These are phyloP conservation scores for Bufotes viridis DNA, from an alignment of 2,797 vertebrate species.

Conservation along the genomic window DNA sequence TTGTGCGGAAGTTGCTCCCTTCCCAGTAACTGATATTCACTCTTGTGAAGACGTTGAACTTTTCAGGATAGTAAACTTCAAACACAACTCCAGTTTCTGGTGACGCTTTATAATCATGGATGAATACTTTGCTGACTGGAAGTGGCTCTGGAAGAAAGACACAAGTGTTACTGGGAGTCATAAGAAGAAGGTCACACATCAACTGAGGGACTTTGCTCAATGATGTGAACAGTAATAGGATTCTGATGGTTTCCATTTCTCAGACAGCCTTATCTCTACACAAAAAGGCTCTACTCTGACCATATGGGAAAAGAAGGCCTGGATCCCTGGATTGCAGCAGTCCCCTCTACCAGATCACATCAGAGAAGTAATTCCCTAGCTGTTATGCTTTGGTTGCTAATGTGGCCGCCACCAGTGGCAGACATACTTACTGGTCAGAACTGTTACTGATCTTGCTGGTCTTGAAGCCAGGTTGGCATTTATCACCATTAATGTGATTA, in stretches of 20 bases:
- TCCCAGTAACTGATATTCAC: conserved; percentile 95
- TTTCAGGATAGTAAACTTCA: conserved; percentile 85
- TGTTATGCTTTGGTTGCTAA: not conserved
- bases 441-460: conserved; percentile 77
- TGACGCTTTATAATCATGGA: conserved; percentile 87
- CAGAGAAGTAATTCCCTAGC: not conserved
- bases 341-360: not conserved
- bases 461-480: conserved; percentile 79
- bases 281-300: not conserved
- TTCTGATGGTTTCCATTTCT: not conserved
- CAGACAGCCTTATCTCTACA: not conserved
- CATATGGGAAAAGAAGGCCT: not conserved
- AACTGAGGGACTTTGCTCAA: not conserved
- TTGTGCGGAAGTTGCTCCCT: conserved; percentile 81
- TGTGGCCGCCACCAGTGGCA: not conserved
- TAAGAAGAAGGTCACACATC: not conserved
- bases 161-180: not conserved
- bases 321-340: not conserved
- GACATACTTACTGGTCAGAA: conserved; percentile 89
- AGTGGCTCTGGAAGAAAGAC: conserved; percentile 81
- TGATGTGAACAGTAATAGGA: not conserved
- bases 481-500: conserved; percentile 83
- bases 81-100: conserved; percentile 94
- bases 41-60: conserved; percentile 87
- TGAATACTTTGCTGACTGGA: conserved; percentile 82